These are phyloP conservation scores for Fregata magnificens DNA, from an alignment of 2,113 vertebrate species.

Conservation along the genomic window DNA sequence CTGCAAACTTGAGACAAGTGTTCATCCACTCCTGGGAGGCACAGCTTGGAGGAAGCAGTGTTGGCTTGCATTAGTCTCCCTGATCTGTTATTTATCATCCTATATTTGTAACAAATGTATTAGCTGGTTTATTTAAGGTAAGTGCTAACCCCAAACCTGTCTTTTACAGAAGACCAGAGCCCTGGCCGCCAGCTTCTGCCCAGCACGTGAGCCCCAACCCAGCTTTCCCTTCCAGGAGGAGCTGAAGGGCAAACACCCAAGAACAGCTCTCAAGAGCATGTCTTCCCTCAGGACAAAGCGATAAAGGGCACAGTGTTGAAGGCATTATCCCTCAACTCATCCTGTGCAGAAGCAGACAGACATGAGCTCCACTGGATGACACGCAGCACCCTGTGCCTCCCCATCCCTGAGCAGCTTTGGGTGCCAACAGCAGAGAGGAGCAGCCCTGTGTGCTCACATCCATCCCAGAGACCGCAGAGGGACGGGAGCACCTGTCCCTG, in stretches of 20 bases:
- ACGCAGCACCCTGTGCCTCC: neutral
- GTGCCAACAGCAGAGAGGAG: neutral
- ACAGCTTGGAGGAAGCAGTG: neutral
- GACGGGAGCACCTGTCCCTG: neutral
- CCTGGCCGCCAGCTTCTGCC: neutral
- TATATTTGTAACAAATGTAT: neutral
- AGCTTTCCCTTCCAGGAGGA: neutral
- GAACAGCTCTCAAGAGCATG: neutral
- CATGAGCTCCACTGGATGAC: fast-evolving
- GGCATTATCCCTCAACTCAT: neutral
- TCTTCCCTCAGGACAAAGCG: neutral
- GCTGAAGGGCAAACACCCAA: fast-evolving
- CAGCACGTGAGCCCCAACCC: fast-evolving
- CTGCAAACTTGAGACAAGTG: neutral
- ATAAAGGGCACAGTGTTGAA: neutral
- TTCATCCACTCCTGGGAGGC: neutral
- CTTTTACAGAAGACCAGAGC: neutral
- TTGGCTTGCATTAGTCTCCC: fast-evolving
- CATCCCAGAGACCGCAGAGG: neutral
- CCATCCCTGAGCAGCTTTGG: fast-evolving
- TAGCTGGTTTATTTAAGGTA: neutral
- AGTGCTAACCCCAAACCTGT: neutral
- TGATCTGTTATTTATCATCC: neutral
- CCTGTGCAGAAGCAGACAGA: neutral
- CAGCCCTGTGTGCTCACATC: neutral